Evolutionary conservation across 2,888 invertebrate genomes (phyloP).

Genomic region (Lysandra coridon): DNA sequence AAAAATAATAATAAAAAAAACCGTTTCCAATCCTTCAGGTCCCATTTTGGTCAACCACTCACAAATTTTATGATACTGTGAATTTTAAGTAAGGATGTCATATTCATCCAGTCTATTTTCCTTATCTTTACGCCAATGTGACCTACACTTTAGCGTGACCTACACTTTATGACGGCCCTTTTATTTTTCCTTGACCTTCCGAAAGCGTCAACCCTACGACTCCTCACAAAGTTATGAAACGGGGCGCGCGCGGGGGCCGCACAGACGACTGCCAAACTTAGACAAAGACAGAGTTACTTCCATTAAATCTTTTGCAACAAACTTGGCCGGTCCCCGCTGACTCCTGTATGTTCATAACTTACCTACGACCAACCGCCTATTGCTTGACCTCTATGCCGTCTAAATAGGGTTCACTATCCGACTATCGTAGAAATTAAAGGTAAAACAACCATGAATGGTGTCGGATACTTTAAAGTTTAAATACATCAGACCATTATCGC

Average conservation of each 20-base stretch:
- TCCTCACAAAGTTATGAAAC: conserved; percentile 61
- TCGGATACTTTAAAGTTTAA: not conserved
- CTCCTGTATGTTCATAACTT: conserved; percentile 53
- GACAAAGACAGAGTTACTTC: conserved; percentile 76
- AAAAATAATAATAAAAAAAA: no score
- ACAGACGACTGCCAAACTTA: conserved; percentile 71
- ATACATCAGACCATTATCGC: not conserved
- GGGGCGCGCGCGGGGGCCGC: conserved; percentile 46
- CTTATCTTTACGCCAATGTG: not conserved
- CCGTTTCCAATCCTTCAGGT: no score
- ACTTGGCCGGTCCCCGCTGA: conserved; percentile 61
- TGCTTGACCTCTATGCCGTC: not conserved
- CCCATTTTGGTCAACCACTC: no score
- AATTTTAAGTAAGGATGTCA: not conserved
- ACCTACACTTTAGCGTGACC: not conserved
- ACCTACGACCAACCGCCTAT: conserved; percentile 33
- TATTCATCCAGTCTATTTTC: not conserved
- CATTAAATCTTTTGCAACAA: conserved; percentile 79
- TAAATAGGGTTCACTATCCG: not conserved
- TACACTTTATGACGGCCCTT: not conserved
- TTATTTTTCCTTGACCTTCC: not conserved
- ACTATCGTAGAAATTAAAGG: not conserved
- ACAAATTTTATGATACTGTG: no score
- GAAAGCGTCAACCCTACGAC: conserved; percentile 53
- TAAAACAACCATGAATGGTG: not conserved